These are phyloP conservation scores for Gasterosteus aculeatus DNA, from an alignment of 2,113 vertebrate genomes.

Conservation along the genomic window DNA sequence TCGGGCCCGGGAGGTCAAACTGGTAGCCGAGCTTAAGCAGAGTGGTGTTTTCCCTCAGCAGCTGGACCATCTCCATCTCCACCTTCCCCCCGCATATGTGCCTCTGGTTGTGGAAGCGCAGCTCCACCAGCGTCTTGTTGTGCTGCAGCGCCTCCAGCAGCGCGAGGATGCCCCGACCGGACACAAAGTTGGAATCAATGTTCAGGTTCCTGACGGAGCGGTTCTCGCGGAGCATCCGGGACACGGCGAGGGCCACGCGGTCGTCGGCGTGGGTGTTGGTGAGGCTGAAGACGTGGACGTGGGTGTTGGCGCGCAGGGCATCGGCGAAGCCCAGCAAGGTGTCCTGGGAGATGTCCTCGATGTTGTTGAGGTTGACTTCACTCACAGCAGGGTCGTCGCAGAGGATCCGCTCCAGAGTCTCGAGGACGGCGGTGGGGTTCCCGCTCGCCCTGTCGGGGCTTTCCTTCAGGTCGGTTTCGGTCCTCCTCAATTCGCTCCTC, in stretches of 20 bases:
- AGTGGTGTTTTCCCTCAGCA: conserved; percentile 88
- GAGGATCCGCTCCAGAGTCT: conserved; percentile 84
- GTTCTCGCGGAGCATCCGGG: conserved; percentile 87
- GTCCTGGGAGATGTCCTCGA: conserved; percentile 87
- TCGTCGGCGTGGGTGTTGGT: conserved; percentile 90
- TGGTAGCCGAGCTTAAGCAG: conserved; percentile 91
- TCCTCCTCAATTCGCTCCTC: conserved; percentile 59
- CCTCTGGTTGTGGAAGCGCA: conserved; percentile 92
- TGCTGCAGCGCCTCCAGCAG: conserved; percentile 85
- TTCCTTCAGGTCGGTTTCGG: conserved; percentile 44
- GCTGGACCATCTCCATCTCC: conserved; percentile 91
- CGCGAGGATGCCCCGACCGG: conserved; percentile 87
- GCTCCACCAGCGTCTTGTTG: conserved; percentile 85
- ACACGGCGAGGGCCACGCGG: conserved; percentile 83
- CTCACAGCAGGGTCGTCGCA: conserved; percentile 80
- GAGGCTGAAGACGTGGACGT: conserved; percentile 85
- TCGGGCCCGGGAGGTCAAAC: conserved; percentile 91
- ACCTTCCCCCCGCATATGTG: conserved; percentile 92
- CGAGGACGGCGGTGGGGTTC: conserved; percentile 86
- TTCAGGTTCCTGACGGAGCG: conserved; percentile 83
- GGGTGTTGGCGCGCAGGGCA: conserved; percentile 85
- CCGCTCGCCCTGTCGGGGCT: conserved; percentile 79
- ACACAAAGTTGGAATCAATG: conserved; percentile 91
- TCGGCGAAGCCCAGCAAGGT: conserved; percentile 86
- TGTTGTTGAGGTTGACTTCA: conserved; percentile 91